These are phyloP conservation scores for Lepidurus packardi DNA, from an alignment of 1,140 invertebrate species.

Conservation along the genomic window DNA sequence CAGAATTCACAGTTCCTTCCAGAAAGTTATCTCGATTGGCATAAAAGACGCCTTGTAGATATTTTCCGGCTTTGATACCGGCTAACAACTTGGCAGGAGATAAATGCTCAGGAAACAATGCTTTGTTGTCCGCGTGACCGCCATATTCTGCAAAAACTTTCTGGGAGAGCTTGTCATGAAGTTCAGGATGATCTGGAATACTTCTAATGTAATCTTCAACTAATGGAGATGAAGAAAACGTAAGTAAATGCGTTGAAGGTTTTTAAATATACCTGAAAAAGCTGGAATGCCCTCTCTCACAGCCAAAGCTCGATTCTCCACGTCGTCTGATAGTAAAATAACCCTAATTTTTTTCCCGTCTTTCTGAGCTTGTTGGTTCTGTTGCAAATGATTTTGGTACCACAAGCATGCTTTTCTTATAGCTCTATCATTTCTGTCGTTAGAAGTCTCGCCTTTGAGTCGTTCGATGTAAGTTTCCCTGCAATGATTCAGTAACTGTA, in stretches of 20 bases:
- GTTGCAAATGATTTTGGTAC: constrained; percentile 60
- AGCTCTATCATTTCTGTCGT: constrained; percentile 89
- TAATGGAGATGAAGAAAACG: constrained; percentile 45
- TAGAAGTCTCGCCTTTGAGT: constrained; percentile 68
- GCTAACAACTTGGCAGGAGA: constrained; percentile 64
- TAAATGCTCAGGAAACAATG: constrained; percentile 79
- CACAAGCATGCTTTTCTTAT: constrained; percentile 73
- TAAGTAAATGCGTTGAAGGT: constrained; percentile 28
- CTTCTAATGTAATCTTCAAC: constrained; percentile 67
- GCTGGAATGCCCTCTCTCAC: constrained; percentile 59
- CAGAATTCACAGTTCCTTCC: constrained; percentile 83
- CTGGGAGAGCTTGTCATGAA: constrained; percentile 74
- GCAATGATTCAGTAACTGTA: constrained; percentile 35
- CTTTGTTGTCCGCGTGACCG: constrained; percentile 52
- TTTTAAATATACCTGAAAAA: constrained; percentile 43
- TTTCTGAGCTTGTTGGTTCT: constrained; percentile 39
- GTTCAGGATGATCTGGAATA: constrained; percentile 55
- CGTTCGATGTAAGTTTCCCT: constrained; percentile 85
- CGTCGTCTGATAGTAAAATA: constrained; percentile 82
- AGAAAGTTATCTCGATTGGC: constrained; percentile 83
- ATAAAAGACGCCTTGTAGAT: constrained; percentile 76
- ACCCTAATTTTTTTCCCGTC: constrained; percentile 54
- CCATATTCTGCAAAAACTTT: constrained; percentile 56
- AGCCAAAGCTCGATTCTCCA: constrained; percentile 67
- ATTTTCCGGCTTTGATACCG: constrained; percentile 70